Evolutionary conservation across 2,113 vertebrate genomes (phyloP).

Genomic region (Pterocles burchelli): DNA sequence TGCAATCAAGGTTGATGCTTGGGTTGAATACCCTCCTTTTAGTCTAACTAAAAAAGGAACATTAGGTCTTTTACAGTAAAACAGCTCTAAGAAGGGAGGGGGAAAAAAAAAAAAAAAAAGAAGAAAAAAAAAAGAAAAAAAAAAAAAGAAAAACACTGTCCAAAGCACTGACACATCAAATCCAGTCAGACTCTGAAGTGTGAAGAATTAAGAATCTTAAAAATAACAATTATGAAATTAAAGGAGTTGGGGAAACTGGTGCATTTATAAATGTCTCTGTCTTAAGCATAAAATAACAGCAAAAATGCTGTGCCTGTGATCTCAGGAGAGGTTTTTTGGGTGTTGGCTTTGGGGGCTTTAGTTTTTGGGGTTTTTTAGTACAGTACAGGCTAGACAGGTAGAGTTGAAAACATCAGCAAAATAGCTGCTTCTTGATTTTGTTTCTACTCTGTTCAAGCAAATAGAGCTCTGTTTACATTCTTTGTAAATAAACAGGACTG

Average conservation of each 20-base stretch:
- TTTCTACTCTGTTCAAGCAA: conserved; percentile 29
- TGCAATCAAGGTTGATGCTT: neutral
- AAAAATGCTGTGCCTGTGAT: neutral
- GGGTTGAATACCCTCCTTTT: neutral
- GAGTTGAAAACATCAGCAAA: conserved; percentile 29
- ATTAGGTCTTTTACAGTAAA: neutral
- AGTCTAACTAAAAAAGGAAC: neutral
- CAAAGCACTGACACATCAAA: neutral
- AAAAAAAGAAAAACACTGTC: neutral
- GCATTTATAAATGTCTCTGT: neutral
- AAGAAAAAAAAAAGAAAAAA: neutral
- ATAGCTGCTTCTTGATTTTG: conserved; percentile 16
- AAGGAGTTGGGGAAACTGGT: neutral
- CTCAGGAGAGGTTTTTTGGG: neutral
- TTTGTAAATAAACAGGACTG: conserved; percentile 30
- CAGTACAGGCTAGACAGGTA: neutral
- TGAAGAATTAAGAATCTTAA: neutral
- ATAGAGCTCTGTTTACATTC: conserved; percentile 14
- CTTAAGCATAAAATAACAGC: neutral
- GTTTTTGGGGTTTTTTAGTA: neutral
- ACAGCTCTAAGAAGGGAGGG: neutral
- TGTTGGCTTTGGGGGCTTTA: neutral
- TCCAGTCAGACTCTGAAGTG: neutral
- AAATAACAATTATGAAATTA: neutral
- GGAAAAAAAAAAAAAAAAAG: neutral